Evolutionary conservation across 2,888 invertebrate species (phyloP).

Genomic region (Apodemia zela): DNA sequence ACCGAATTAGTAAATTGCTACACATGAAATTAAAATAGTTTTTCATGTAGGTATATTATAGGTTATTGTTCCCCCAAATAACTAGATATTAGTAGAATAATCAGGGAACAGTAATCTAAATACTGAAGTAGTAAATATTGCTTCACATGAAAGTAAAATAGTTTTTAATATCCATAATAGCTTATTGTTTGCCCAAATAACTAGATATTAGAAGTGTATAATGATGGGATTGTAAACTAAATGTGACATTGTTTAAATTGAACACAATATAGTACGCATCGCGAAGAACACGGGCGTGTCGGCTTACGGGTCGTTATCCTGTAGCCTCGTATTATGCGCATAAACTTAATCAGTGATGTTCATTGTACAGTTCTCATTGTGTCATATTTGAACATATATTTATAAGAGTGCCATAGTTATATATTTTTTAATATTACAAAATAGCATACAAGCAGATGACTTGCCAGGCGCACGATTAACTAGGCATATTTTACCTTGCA

Average conservation of each 20-base stretch:
- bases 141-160: not conserved
- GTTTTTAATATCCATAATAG: constrained; percentile 9
- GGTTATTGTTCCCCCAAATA: too few relatives aligned
- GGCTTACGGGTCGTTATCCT: constrained; percentile 42
- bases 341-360: not conserved
- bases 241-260: constrained; percentile 14
- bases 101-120: too few relatives aligned
- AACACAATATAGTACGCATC: constrained; percentile 8
- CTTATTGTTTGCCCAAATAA: not conserved
- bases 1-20: too few relatives aligned
- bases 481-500: too few relatives aligned
- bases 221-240: not conserved
- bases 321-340: constrained; percentile 17
- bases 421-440: too few relatives aligned
- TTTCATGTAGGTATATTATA: too few relatives aligned
- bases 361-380: constrained; percentile 9
- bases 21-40: too few relatives aligned
- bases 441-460: too few relatives aligned
- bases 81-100: not conserved
- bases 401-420: too few relatives aligned
- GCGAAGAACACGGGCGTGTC: constrained; percentile 26
- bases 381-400: not conserved
- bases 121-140: too few relatives aligned
- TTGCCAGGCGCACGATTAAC: too few relatives aligned
- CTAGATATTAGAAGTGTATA: not conserved